phyloP scores from a whole-genome alignment of 2,113 vertebrate species.

The Semnopithecus entellus region DNA sequence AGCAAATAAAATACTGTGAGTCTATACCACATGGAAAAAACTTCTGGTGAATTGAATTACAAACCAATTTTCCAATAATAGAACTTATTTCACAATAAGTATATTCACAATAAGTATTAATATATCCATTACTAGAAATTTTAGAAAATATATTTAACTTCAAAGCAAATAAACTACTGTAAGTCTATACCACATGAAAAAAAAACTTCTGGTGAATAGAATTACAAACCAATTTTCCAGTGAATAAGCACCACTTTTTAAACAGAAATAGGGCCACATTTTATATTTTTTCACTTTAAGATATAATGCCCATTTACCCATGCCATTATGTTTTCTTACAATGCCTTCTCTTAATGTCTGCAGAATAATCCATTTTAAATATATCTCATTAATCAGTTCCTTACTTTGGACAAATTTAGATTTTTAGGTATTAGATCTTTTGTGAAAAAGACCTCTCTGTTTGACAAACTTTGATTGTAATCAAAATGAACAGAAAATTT shows the following conservation, averaged over 20 bases:
- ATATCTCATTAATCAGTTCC: not conserved
- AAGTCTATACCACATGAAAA: not conserved
- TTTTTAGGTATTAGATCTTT: not conserved
- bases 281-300: not conserved
- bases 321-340: slow-evolving; percentile 19
- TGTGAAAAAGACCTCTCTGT: not conserved
- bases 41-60: not conserved
- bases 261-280: not conserved
- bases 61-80: not conserved
- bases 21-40: not conserved
- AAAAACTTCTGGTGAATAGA: not conserved
- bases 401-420: slow-evolving; percentile 12
- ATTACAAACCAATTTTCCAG: not conserved
- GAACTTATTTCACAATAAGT: not conserved
- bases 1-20: not conserved
- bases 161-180: not conserved
- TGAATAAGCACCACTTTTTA: not conserved
- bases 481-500: slow-evolving; percentile 30
- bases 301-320: not conserved
- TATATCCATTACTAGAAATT: not conserved
- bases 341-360: not conserved
- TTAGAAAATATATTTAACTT: slow-evolving; percentile 29
- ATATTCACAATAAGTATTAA: not conserved
- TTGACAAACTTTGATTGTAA: slow-evolving; percentile 14
- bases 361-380: not conserved